These are phyloP conservation scores for Sciurus niger DNA, from an alignment of 2,113 vertebrate species.

Conservation along the genomic window DNA sequence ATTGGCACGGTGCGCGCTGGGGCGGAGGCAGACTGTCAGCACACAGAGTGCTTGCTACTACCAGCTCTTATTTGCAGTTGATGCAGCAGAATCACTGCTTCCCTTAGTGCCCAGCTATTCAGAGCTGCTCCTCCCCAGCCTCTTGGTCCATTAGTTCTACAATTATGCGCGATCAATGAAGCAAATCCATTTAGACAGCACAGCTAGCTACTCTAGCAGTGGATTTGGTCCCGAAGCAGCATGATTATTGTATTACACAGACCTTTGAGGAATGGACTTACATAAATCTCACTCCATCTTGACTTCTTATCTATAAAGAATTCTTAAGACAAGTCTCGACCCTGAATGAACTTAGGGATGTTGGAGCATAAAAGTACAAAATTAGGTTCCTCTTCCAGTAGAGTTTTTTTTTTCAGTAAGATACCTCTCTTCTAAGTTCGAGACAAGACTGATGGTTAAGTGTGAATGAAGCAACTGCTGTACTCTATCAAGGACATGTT, in stretches of 20 bases:
- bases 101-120: not conserved
- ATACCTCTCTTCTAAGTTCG: not conserved
- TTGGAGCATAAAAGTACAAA: not conserved
- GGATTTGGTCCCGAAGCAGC: not conserved
- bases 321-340: slow-evolving; percentile 19
- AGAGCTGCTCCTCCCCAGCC: not conserved
- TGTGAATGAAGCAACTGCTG: not conserved
- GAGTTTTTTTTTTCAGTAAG: not conserved
- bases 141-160: slow-evolving; percentile 44
- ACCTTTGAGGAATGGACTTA: slow-evolving; percentile 2
- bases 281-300: not conserved
- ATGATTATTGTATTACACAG: not conserved
- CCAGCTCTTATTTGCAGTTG: not conserved
- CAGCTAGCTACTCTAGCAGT: not conserved
- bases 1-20: not conserved
- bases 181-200: slow-evolving; percentile 18
- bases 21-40: not conserved
- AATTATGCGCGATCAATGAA: not conserved
- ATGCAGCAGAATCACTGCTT: not conserved
- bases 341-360: not conserved
- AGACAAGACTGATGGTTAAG: not conserved
- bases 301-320: not conserved
- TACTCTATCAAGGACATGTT: accelerated
- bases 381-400: not conserved
- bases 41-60: not conserved